Base-by-base conservation (phyloP, 2,888 invertebrate genomes). In the Acholoe squamosa region DNA sequence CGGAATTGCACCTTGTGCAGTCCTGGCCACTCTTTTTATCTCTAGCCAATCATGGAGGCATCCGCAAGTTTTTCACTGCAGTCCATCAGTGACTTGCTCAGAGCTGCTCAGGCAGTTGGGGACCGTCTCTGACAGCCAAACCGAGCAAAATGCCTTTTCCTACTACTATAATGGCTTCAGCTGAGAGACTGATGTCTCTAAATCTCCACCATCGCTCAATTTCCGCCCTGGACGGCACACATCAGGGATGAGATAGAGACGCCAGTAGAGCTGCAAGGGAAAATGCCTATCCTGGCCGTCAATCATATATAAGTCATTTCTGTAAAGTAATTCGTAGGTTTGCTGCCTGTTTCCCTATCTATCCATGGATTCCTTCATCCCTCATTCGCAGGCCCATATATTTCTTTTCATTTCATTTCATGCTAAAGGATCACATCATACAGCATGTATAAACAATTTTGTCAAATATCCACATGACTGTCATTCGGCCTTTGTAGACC, bases 141-240 rank as follows among this genome's bases (percentile, higher is more conserved):
- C 61, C 22, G 14, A 61, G 61, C 14, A 61, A 61, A 61, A 19
- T 61, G 61, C 61, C 61, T 61, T 61, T 61, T 61, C 61, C 61
- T 61, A n/a, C 61, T 61, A 19, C 61, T 12, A 19, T 61, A 61
- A 61, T 61, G 61, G 61, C 61, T 61, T 61, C 61, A 61, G 61
- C 61, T n/a, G n/a, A 61, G 61, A 61, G 61, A n/a, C 61, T 1
- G 61, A 61, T 61, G n/a, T 3, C 61, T 61, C 61, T 61, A 61
- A 61, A 61, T 61, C 61, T 61, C n/a, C n/a, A n/a, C 61, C 61
- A 61, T 61, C 61, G 61, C 61, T 61, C 61, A 61, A 61, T 61
- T 61, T 61, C 61, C 61, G 61, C 61, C n/a, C 19, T 61, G n/a
- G 61, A 7, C 14, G n/a, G 22, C 61, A 14, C n/a, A n/a, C 61